Conservation (phyloP, 2,797 vertebrate genomes). For the Rhodeus uyekii region DNA sequence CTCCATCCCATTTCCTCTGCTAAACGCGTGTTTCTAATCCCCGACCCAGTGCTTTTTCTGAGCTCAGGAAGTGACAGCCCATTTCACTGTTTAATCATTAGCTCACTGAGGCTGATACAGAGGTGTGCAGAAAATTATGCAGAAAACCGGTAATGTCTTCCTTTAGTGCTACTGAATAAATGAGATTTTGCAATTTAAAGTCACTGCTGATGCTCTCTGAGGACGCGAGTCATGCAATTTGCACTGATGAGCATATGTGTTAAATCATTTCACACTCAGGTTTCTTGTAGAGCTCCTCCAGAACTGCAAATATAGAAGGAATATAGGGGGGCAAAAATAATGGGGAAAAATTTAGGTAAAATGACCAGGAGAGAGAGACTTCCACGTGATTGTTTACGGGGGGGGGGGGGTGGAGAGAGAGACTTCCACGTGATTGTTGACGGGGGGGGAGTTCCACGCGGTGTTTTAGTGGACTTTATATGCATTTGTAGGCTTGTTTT, state of each 20-base stretch:
- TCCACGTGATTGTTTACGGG: no score
- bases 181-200: constrained; percentile 4
- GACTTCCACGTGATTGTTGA: no score
- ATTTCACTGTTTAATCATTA: constrained; percentile 52
- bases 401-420: no score
- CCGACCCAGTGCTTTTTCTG: neutral
- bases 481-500: no score
- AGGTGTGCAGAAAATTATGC: neutral
- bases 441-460: no score
- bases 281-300: neutral
- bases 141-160: constrained; percentile 22
- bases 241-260: neutral
- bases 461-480: no score
- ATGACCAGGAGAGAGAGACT: no score
- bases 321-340: neutral
- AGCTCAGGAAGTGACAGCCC: constrained; percentile 31
- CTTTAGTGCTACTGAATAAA: constrained; percentile 8
- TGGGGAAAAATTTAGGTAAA: no score
- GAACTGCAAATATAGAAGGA: neutral
- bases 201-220: constrained; percentile 16
- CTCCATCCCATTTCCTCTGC: constrained; percentile 8
- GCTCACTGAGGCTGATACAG: constrained; percentile 14
- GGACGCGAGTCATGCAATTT: constrained; percentile 18
- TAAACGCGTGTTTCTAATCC: constrained; percentile 22
- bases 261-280: neutral